Base-by-base conservation (phyloP, 2,797 vertebrate genomes). In the Megaceryle alcyon region DNA sequence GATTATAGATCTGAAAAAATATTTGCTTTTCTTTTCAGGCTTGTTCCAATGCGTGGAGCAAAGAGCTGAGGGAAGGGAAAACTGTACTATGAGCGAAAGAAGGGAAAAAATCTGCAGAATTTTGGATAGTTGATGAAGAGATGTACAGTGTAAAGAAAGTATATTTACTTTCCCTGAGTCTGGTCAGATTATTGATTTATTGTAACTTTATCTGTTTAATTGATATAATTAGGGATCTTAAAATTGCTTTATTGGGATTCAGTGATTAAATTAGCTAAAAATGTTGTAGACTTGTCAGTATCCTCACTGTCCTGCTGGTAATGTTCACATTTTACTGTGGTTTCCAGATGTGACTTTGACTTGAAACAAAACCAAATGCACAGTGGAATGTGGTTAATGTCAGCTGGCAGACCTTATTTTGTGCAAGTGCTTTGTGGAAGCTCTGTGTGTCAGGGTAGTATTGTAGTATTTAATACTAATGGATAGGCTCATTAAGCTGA, bases 1-100 rank as follows among this genome's bases (percentile, higher is more conserved):
- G 61, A 35, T 81, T 49, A 78, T 43, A 5, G 68, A 9, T 65
- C 70, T 64, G 3, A 8, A 64, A 63, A 43, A 54, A 35, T 23
- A 39, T 51, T 95, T 86, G 44, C 66, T 12, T 84, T 72, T 92
- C 68, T 93, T 71, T 37, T 73, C 59, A 69, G 84, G 33, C 44
- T 90, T 39, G 41, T 86, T 96, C 48, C 26, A 73, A 14, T 35
- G 25, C 35, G 16, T 12, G 35, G 26, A 76, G 86, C 22, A 88
- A 88, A 88, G 41, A 69, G 64, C 88, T 83, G 63, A 60, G 77
- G 63, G 73, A 85, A 76, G 17, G 71, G 73, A 10, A 60, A 51
- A 68, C 6, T 48, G 33, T 37, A 54, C 8, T 46, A 4, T 4
- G 68, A 75, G 54, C n/a, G 18, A 85, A 82, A 70, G 26, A 79